Evolutionary conservation across 1,140 invertebrate genomes (phyloP).

Genomic region (Euschistus heros): DNA sequence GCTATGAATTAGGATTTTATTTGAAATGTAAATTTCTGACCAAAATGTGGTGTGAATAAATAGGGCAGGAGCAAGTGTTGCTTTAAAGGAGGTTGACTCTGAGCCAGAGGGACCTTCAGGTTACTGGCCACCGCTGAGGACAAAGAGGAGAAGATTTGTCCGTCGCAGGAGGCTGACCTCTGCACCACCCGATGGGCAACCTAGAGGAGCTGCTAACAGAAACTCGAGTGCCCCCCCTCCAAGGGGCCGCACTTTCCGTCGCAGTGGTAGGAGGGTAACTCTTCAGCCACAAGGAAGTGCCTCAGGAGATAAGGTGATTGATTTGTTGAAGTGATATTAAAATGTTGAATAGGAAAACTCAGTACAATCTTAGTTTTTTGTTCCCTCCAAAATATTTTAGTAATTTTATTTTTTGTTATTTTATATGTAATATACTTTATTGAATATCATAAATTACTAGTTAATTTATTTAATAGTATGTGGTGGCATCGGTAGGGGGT

Average conservation of each 20-base stretch:
- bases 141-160: constrained; percentile 1
- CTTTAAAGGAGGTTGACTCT: constrained; percentile 6
- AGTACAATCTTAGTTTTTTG: too few relatives aligned
- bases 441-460: too few relatives aligned
- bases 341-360: too few relatives aligned
- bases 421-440: too few relatives aligned
- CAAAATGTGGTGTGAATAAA: constrained; percentile 20
- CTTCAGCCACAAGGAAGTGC: neutral
- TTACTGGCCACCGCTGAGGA: neutral
- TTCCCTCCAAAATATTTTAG: too few relatives aligned
- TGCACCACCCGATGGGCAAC: neutral
- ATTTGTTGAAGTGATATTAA: too few relatives aligned
- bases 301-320: neutral
- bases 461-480: too few relatives aligned
- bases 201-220: neutral
- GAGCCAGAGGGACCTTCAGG: constrained; percentile 3
- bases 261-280: neutral
- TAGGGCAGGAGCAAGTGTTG: neutral
- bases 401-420: too few relatives aligned
- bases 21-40: constrained; percentile 16
- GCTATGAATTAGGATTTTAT: constrained; percentile 6
- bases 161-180: constrained; percentile 2
- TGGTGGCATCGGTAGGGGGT: too few relatives aligned
- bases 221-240: neutral
- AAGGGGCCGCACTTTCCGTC: neutral